Base-by-base conservation (phyloP, 2,888 invertebrate genomes). In the Mimas tiliae region DNA sequence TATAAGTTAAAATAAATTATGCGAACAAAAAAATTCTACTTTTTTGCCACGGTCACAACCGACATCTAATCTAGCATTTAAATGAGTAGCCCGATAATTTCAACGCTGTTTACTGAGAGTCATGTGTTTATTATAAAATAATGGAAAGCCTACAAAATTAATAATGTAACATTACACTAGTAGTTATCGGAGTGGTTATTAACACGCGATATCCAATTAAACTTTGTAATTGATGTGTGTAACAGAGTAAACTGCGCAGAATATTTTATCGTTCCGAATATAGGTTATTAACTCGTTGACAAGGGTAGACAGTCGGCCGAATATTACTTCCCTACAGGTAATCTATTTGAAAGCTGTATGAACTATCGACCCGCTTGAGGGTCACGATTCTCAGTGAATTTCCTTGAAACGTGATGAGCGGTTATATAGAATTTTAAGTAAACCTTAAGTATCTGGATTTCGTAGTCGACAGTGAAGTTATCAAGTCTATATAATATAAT, bases 261-360 rank as follows among this genome's bases (percentile, higher is more conserved):
- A 34, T 14, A 38, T 64, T 64, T 64, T 64, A 51, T 51, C 38
- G 38, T 50, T 19, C 12, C 8, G 45, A 52, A 12, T 42, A 58
- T 1, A 16, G 9, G 69, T 73, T 66, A 74, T 73, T 70, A 73
- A 73, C 73, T 70, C 70, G 72, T 74, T 76, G 74, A 74, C 72
- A 70, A 74, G 74, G 76, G 74, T 73, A 53, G 65, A 68, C 63
- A 68, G 65, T 69, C 69, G 63, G 14, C 51, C 47, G 45, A 53
- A 53, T 63, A 53, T 63, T 21, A 50, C 38, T 65, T 65, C 53
- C 33, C 38, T 62, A 51, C 51, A 52, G 66, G 70, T 72, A 72
- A 73, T 72, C 67, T 70, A 68, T 68, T 68, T 64, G 55, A 66
- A 55, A 65, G 42, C 45, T 50, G 62, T 65, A 62, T 48, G 38